These are phyloP conservation scores for Pollenia amentaria DNA, from an alignment of 2,888 invertebrate genomes.

Conservation along the genomic window DNA sequence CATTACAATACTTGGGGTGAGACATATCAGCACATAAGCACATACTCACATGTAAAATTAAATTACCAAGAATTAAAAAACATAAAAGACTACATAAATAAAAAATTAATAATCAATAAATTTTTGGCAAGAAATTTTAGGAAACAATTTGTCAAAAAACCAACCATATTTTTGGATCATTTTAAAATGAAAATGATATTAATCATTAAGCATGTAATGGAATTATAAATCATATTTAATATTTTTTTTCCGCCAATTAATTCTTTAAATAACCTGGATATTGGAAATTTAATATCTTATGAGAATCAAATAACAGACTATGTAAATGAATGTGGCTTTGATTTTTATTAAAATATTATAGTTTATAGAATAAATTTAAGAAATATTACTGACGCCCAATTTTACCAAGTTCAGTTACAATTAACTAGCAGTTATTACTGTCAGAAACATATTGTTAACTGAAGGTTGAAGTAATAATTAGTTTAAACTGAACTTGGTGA, in stretches of 20 bases:
- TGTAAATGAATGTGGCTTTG: background rate
- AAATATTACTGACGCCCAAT: too few relatives aligned
- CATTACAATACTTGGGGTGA: slow-evolving; percentile 34
- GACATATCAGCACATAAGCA: slow-evolving; percentile 14
- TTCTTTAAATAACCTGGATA: slow-evolving; percentile 10
- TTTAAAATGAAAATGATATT: slow-evolving; percentile 42
- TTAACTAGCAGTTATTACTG: too few relatives aligned
- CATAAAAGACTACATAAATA: background rate
- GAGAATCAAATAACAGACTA: background rate
- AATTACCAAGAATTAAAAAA: slow-evolving; percentile 41
- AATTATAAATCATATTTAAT: slow-evolving; percentile 9
- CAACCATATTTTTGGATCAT: slow-evolving; percentile 31
- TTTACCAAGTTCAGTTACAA: too few relatives aligned
- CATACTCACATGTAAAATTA: slow-evolving; percentile 21
- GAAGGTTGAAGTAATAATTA: too few relatives aligned
- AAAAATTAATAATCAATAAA: background rate
- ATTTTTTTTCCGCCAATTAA: background rate
- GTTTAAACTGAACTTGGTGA: too few relatives aligned
- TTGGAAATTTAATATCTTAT: background rate
- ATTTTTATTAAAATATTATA: too few relatives aligned
- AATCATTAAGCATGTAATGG: slow-evolving; percentile 35
- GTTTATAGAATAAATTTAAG: too few relatives aligned
- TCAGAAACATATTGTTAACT: too few relatives aligned
- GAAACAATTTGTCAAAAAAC: slow-evolving; percentile 32
- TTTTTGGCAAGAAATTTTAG: slow-evolving; percentile 31